Base-by-base conservation (phyloP, 1,140 invertebrate genomes). In the Marisa cornuarietis region DNA sequence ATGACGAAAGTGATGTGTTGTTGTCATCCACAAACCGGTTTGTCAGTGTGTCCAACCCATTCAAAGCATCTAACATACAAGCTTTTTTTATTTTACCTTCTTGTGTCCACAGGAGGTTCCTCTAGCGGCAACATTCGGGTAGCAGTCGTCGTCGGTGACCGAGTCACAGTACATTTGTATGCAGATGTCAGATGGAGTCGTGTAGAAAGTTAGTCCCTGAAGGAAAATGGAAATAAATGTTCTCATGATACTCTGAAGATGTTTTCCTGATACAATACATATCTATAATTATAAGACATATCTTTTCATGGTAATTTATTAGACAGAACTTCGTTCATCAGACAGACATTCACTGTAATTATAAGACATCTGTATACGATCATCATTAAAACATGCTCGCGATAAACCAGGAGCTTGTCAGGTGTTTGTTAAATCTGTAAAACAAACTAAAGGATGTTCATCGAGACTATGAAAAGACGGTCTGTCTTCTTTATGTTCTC, bases 71-170 rank as follows among this genome's bases (percentile, higher is more conserved):
- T 8, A 58, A 58, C 54, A 58, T 58, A 58, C 8, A 3, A 58
- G 4, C 54, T 11, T 1, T 11, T 58, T 58, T 5, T n/a, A n/a
- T n/a, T n/a, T 58, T 83, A 88, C 87, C 87, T 84, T 87, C 62
- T 81, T 81, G 62, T 84, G 76, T 0, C 86, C 87, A 82, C 87
- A 88, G 2, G 84, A 78, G 16, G 85, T 86, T 1, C 85, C 85
- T 71, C 85, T 83, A 24, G 83, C 83, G 1, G 85, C 83, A 16
- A 82, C 65, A 18, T 81, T 61, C 54, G 74, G 58, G 31, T 71
- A 82, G 76, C 85, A 88, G 11, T 85, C 84, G 26, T 71, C 51
- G 51, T 42, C 78, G 16, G 85, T 84, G 65, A 66, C 72, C 0
- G 83, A 82, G 65, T 86, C 76, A 76, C 87, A 88, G 75, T 80